Percentiles rank a stretch among this genome's conserved stretches.
Evolutionary conservation across 1,140 invertebrate genomes (phyloP).

Genomic region (Sweltsa coloradensis): DNA sequence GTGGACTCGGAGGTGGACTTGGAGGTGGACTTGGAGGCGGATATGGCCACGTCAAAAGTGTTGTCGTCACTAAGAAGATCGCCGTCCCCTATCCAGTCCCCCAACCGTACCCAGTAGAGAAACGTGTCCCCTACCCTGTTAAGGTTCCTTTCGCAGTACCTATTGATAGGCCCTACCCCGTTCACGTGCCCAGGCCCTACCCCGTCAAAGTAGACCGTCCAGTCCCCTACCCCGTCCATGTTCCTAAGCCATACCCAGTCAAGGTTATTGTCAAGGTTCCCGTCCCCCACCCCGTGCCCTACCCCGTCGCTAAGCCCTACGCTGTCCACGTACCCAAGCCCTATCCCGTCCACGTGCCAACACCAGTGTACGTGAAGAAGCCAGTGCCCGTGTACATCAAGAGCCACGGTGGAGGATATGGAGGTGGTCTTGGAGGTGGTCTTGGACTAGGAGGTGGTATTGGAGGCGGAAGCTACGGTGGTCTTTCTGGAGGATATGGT

Average conservation of each 20-base stretch:
- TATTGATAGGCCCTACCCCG: slow-evolving; percentile 14
- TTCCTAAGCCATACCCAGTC: slow-evolving; percentile 11
- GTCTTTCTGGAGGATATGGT: background rate
- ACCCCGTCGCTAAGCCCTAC: slow-evolving; percentile 3
- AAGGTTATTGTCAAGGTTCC: slow-evolving; percentile 11
- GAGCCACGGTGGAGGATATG: background rate
- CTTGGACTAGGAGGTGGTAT: background rate
- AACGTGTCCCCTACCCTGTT: slow-evolving; percentile 9
- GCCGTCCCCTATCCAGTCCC: slow-evolving; percentile 16
- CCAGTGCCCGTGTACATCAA: slow-evolving; percentile 4
- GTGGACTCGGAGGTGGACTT: background rate
- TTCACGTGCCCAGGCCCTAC: slow-evolving; percentile 10
- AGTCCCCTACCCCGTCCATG: slow-evolving; percentile 15
- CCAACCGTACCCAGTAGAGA: slow-evolving; percentile 1
- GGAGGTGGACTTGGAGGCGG: slow-evolving; percentile 20
- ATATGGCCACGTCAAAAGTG: slow-evolving; percentile 29
- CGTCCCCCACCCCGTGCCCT: slow-evolving; percentile 6
- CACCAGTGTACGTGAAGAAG: slow-evolving; percentile 4
- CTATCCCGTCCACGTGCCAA: slow-evolving; percentile 5
- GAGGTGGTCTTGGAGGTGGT: background rate
- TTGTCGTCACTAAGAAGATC: slow-evolving; percentile 35
- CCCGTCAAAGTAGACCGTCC: slow-evolving; percentile 9
- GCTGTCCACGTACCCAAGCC: slow-evolving; percentile 7
- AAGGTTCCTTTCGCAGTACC: slow-evolving; percentile 22
- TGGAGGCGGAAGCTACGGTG: background rate